Conservation (phyloP, 2,797 vertebrate species). For the Pipistrellus pygmaeus region DNA sequence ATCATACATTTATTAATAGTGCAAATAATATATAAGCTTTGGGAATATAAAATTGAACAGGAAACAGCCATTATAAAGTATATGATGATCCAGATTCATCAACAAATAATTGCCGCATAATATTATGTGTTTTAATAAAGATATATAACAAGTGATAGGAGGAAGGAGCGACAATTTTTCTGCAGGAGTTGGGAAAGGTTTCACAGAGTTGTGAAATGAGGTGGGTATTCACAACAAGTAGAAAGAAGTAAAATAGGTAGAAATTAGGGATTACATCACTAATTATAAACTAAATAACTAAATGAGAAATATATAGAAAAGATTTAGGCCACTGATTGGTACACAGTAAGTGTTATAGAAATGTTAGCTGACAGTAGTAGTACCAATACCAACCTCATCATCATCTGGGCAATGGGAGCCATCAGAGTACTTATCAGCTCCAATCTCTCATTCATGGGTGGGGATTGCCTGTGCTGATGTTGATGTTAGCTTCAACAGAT, state of each 20-base stretch:
- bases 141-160: not conserved
- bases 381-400: not conserved
- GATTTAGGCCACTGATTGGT: not conserved
- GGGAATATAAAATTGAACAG: not conserved
- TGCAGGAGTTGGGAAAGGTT: not conserved
- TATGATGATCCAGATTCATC: not conserved
- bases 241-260: not conserved
- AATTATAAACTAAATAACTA: slow-evolving; percentile 5
- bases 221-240: not conserved
- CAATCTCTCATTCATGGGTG: not conserved
- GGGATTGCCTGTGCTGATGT: not conserved
- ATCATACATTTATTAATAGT: not conserved
- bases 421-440: not conserved
- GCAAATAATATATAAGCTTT: not conserved
- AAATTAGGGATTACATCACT: not conserved
- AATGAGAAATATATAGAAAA: not conserved
- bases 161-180: not conserved
- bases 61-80: not conserved
- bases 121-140: not conserved
- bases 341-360: not conserved
- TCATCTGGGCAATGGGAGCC: not conserved
- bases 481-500: not conserved
- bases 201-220: not conserved
- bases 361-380: not conserved
- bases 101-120: not conserved